These are phyloP conservation scores for Mionectes macconnelli DNA, from an alignment of 2,113 vertebrate species.

Conservation along the genomic window DNA sequence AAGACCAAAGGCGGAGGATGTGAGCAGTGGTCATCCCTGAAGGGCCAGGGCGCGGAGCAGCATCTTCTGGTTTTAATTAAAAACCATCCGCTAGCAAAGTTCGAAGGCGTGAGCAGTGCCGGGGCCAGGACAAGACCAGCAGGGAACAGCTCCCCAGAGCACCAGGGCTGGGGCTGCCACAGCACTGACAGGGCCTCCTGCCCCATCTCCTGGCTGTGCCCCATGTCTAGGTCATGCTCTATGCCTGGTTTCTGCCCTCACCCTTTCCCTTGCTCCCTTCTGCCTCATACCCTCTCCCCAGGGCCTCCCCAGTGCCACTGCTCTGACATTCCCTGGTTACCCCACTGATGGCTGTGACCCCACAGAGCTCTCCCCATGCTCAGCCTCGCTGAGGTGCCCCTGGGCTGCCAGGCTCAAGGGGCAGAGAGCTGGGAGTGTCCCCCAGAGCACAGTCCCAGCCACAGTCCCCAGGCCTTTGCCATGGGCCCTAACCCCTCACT, in stretches of 20 bases:
- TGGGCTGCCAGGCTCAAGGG: neutral
- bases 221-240: neutral
- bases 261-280: neutral
- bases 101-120: neutral
- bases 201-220: accelerated
- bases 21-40: constrained; percentile 54
- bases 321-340: neutral
- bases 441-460: neutral
- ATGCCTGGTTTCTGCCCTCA: accelerated
- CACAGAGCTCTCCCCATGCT: neutral
- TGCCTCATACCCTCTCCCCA: neutral
- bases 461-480: neutral
- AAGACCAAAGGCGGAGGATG: constrained; percentile 28
- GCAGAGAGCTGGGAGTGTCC: neutral
- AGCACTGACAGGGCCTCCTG: neutral
- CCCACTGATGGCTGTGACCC: accelerated
- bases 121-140: neutral
- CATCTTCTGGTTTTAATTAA: constrained; percentile 58
- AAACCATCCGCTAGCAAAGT: constrained; percentile 15
- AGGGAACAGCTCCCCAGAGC: neutral
- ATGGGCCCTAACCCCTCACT: accelerated
- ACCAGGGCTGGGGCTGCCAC: neutral
- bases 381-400: accelerated
- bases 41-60: neutral
- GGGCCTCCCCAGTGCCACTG: accelerated